These are phyloP conservation scores for Liasis olivaceus DNA, from an alignment of 2,797 vertebrate genomes.

Conservation along the genomic window DNA sequence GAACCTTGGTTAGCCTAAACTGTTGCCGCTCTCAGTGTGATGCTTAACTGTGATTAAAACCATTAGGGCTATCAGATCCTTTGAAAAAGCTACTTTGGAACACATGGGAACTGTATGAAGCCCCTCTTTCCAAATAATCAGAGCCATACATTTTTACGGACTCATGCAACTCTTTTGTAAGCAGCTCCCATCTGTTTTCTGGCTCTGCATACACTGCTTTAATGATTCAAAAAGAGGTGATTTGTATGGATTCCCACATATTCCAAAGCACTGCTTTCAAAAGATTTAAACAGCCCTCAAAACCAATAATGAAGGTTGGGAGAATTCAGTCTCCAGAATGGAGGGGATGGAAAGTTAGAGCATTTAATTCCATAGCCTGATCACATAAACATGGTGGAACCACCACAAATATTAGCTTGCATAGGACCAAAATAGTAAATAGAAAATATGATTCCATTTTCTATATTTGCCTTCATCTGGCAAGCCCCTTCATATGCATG, in stretches of 20 bases:
- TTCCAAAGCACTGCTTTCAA: background rate
- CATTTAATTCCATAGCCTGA: background rate
- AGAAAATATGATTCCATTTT: background rate
- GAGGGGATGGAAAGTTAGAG: background rate
- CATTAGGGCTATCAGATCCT: background rate
- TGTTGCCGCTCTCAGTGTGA: background rate
- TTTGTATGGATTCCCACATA: background rate
- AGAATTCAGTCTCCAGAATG: background rate
- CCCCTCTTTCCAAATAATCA: background rate
- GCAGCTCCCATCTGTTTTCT: background rate
- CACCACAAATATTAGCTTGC: slow-evolving; percentile 6
- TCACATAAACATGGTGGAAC: background rate
- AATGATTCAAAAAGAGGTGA: background rate
- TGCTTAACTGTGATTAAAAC: slow-evolving; percentile 2
- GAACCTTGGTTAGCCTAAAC: background rate
- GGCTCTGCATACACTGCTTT: background rate
- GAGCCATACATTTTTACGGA: background rate
- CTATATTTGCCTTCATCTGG: background rate
- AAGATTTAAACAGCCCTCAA: background rate
- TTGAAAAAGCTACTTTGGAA: background rate
- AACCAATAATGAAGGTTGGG: background rate
- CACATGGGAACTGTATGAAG: background rate
- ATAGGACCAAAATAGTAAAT: slow-evolving; percentile 7
- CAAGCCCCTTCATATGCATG: slow-evolving; percentile 9
- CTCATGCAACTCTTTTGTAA: background rate